Base-by-base conservation (phyloP, 2,113 vertebrate genomes). In the Rhinolophus ferrumequinum region DNA sequence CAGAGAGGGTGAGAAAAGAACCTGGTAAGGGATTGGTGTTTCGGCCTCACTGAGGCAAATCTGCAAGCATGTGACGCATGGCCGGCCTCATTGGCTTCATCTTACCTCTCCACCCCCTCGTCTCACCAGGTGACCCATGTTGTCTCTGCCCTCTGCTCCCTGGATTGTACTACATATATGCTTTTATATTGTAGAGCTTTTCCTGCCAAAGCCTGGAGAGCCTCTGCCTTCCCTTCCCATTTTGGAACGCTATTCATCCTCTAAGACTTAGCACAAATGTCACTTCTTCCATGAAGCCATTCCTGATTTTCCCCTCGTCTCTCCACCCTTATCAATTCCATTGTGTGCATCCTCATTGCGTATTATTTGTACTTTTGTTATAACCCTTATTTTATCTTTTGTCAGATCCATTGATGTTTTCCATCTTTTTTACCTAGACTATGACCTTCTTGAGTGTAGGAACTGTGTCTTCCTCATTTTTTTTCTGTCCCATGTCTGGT, bases 241-340 rank as follows among this genome's bases (percentile, higher is more conserved):
- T 88, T 82, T 50, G 33, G 44, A 88, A 66, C 70, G n/a, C 28
- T 72, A 54, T 56, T 91, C 47, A 52, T 95, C 70, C n/a, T 89
- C 83, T 82, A 16, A 83, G 69, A 47, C 21, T 87, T 77, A 75
- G 35, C 35, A 93, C 30, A 50, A 67, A 41, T 58, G 30, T 30
- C 66, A 50, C 69, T 58, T 94, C 83, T 76, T 95, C 58, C 90
- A 66, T 10, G 69, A 95, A 94, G 92, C 56, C 73, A 22, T 12
- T 47, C 50, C 8, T 86, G 75, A 80, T 28, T 85, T 92, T 26
- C 9, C 33, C 62, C 60, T 54, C 13, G 12, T 2, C 30, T 28
- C 6, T 56, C 30, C 8, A 18, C 26, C 26, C 16, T 90, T 72
- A 9, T 75, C 50, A 58, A 2, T 75, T 92, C 64, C 24, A 21